phyloP scores from a whole-genome alignment of 2,113 vertebrate genomes.

The Spea bombifrons region DNA sequence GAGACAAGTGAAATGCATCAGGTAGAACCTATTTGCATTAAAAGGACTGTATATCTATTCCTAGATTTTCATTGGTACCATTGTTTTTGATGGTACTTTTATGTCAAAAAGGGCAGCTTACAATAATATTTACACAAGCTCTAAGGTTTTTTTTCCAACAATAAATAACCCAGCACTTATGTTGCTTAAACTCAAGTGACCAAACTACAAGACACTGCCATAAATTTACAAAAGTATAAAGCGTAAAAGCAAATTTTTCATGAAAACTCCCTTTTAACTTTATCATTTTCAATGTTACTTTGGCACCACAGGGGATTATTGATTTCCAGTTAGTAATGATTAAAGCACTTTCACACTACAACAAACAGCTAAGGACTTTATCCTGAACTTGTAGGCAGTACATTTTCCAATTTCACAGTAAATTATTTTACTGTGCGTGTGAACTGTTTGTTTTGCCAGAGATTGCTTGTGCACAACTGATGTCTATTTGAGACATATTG shows the following conservation, averaged over 20 bases:
- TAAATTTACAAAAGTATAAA: background rate
- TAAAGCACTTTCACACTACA: background rate
- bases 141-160: background rate
- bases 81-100: too few relatives aligned
- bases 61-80: too few relatives aligned
- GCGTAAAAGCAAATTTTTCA: background rate
- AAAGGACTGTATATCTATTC: too few relatives aligned
- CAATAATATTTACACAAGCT: too few relatives aligned
- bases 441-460: too few relatives aligned
- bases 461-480: too few relatives aligned
- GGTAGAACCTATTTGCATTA: too few relatives aligned
- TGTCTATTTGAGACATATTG: too few relatives aligned
- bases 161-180: background rate
- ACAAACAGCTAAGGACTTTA: background rate
- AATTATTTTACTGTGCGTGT: background rate
- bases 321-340: conserved; percentile 3
- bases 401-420: background rate
- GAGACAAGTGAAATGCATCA: too few relatives aligned
- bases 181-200: background rate
- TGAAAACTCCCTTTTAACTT: background rate
- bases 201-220: background rate
- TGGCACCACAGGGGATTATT: background rate
- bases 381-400: background rate
- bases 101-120: background rate
- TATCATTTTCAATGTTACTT: background rate